Percentiles rank a stretch among this genome's conserved stretches.
Conservation (phyloP, 92 coral and sea anemone species). For the Muricea muricata region DNA sequence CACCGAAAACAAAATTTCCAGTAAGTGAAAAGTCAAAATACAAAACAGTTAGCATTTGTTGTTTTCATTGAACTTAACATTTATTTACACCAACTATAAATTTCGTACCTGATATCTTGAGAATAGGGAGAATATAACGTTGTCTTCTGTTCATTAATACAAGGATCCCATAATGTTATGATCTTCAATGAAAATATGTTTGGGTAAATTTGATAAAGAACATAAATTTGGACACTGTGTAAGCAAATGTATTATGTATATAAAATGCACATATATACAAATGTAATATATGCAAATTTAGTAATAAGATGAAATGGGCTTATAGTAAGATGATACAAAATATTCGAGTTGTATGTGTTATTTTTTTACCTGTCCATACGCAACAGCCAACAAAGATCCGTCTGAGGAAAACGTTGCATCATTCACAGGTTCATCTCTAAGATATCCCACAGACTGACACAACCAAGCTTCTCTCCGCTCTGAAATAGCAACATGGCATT, state of each 20-base stretch:
- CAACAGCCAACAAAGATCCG: slow-evolving; percentile 87
- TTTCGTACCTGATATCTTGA: slow-evolving; percentile 74
- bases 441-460: slow-evolving; percentile 95
- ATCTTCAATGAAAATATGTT: too few species aligned
- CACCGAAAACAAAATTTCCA: neutral
- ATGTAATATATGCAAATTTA: too few species aligned
- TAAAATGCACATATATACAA: too few species aligned
- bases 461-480: slow-evolving; percentile 78
- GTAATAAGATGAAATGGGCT: too few species aligned
- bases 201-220: too few species aligned
- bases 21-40: neutral
- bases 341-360: neutral
- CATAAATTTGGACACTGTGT: too few species aligned
- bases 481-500: neutral
- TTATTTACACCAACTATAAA: neutral
- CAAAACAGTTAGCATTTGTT: too few species aligned
- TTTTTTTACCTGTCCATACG: slow-evolving; percentile 75
- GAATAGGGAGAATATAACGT: slow-evolving; percentile 79
- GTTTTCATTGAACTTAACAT: neutral
- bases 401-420: slow-evolving; percentile 91
- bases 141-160: slow-evolving; percentile 76
- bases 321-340: too few species aligned
- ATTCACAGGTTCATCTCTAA: slow-evolving; percentile 75
- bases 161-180: slow-evolving; percentile 89
- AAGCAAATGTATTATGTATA: too few species aligned